Evolutionary conservation across 1,140 invertebrate species (phyloP), one percentile per base, ranked within the genome.

Genomic region (Paraescarpia echinospica): DNA sequence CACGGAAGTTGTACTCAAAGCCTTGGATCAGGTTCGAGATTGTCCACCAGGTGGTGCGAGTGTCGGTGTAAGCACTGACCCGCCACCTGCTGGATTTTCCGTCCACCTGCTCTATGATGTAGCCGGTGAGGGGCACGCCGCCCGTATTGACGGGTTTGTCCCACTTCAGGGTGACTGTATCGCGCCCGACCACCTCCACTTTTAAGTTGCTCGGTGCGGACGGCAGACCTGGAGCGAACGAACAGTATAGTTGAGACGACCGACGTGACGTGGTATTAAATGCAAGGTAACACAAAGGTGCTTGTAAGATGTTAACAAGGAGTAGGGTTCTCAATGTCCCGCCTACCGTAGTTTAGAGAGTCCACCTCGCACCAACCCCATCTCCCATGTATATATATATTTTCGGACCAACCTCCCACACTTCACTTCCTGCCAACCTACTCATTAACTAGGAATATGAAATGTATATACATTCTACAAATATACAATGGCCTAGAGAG

Each of bases 201-300:
- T 98, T 98, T 18, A 99, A 98, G 94, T 98, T 97, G 94, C 99
- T 98, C 5, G 99, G 98, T 93, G 98, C 97, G 95, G 98, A 98
- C 14, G 98, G 98, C 92, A 97, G 97, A 94, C 98, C 98, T 97
- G 96, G 93, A 93, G n/a, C 93, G 41, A 77, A 77, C 59, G 27
- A 77, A 6, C 48, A 92, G 22, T 1, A 33, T 34, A 34, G 8
- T 89, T 91, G 35, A 92, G 90, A 77, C 14, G 90, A 96, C 96
- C 96, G 96, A 97, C 97, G 97, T 95, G 98, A 97, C 96, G 98
- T 98, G 92, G 98, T 97, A 35, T 41, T 91, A 91, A 35, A 27
- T 91, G 89, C 90, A 91, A 91, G 14, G 34, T 34, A 90, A 90
- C 8, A 12, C 33, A 35, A 22, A 90, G 33, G 8, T 34, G 48